Evolutionary conservation across 2,113 vertebrate species (phyloP), one percentile per base, ranked within the genome.

Genomic region (Vanacampus margaritifer): DNA sequence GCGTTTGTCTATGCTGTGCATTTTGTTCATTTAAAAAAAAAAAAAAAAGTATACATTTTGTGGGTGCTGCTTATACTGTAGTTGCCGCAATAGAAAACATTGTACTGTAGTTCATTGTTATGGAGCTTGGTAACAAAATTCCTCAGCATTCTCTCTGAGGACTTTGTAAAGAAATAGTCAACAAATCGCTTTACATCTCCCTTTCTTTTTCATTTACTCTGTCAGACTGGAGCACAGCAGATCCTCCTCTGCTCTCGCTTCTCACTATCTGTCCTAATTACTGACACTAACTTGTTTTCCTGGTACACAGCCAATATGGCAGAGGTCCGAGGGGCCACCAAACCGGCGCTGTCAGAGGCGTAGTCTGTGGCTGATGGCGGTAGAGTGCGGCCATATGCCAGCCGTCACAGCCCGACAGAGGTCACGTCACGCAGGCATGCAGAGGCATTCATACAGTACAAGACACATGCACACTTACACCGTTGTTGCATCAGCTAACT

Each of bases 211-310:
- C 12, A 12, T 21, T n/a, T 36, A 59, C 62, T 75, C 74, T 58
- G 60, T 75, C 67, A 72, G 61, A 81, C 72, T 19, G 26, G 48
- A 64, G 39, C 1, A n/a, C 56, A 17, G 75, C 54, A 32, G 39
- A 41, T 63, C 62, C 46, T 74, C 39, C 24, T 74, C 61, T 53
- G 41, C 67, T 73, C 39, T 57, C 63, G 35, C 74, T 59, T 35
- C 78, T 32, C 46, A 53, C 79, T 36, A 69, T 78, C 67, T 73
- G 78, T 78, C 73, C 74, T 82, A 72, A 83, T 85, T 84, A 86
- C 77, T 77, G 58, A 64, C 71, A 37, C 78, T 79, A 74, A 79
- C 79, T 81, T 76, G 75, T 74, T 73, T 82, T 66, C 72, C 76
- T 79, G 84, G 59, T 74, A 71, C 58, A 39, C 21, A 12, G 80